Conservation (phyloP, 2,797 vertebrate species). For the Megaceryle alcyon region DNA sequence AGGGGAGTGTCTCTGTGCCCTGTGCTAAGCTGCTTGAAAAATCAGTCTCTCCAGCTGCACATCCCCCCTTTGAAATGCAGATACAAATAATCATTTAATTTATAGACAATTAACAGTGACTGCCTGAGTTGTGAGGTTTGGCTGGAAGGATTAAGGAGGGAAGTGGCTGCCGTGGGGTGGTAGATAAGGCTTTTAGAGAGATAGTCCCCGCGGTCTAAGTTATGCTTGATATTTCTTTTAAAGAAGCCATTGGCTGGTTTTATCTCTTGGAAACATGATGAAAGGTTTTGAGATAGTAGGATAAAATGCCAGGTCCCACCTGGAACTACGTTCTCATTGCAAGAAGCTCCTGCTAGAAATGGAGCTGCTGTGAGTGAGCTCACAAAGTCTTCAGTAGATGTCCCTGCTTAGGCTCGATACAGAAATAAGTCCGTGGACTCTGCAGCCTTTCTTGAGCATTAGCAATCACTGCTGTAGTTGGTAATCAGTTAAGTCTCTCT, state of each 20-base stretch:
- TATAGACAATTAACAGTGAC: constrained; percentile 17
- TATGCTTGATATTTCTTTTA: background rate
- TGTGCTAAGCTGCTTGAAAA: background rate
- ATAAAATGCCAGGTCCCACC: constrained; percentile 10
- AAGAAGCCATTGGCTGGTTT: background rate
- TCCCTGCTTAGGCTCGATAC: background rate
- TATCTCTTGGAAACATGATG: constrained; percentile 38
- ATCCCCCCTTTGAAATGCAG: constrained; percentile 2
- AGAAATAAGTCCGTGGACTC: background rate
- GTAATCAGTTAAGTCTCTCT: constrained; percentile 26
- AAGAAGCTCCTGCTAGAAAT: background rate
- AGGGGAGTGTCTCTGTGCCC: background rate
- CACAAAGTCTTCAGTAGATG: background rate
- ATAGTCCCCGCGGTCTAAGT: background rate
- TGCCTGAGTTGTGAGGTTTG: background rate
- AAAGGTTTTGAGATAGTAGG: constrained; percentile 13
- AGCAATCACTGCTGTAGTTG: background rate
- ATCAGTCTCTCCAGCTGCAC: background rate
- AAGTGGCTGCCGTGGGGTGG: background rate
- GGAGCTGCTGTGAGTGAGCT: background rate
- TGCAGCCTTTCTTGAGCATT: background rate
- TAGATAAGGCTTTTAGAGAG: constrained; percentile 12
- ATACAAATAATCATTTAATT: constrained; percentile 34
- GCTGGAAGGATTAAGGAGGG: constrained; percentile 14
- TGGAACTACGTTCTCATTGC: background rate